Percentiles rank a stretch among this genome's conserved stretches.
These are phyloP conservation scores for Arvicanthis niloticus DNA, from an alignment of 2,113 vertebrate species.

Conservation along the genomic window DNA sequence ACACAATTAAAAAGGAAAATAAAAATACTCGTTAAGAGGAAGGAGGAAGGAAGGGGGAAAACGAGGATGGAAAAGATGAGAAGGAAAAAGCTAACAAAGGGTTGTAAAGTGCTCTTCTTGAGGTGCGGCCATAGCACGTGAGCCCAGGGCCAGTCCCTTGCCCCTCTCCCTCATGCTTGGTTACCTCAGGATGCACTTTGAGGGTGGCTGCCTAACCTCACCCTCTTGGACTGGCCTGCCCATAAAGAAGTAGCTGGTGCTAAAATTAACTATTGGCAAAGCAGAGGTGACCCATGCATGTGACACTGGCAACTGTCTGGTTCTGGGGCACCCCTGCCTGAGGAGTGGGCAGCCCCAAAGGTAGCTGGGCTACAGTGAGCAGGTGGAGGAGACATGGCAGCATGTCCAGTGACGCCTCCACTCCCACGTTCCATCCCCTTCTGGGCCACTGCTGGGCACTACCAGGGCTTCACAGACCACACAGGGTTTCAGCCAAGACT, in stretches of 20 bases:
- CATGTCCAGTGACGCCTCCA: no score
- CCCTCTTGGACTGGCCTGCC: not conserved
- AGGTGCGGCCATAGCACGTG: accelerated
- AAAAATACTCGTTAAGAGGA: not conserved
- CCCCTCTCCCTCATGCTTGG: not conserved
- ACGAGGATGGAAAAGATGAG: not conserved
- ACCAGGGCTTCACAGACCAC: not conserved
- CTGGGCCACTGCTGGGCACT: not conserved
- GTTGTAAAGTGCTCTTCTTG: not conserved
- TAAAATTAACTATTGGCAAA: not conserved
- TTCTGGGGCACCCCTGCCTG: not conserved
- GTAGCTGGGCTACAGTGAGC: not conserved
- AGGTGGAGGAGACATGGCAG: accelerated
- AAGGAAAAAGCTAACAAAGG: not conserved
- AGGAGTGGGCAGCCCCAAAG: not conserved
- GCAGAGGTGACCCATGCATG: not conserved
- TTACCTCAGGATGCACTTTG: not conserved
- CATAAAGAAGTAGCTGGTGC: not conserved
- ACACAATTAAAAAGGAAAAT: not conserved
- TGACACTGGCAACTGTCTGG: not conserved
- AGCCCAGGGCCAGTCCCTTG: not conserved
- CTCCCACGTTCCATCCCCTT: not conserved
- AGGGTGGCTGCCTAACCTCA: not conserved
- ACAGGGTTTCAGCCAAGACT: not conserved
- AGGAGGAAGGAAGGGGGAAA: not conserved